These are phyloP conservation scores for Muschampia plurimacula DNA, from an alignment of 2,888 invertebrate genomes.

Conservation along the genomic window DNA sequence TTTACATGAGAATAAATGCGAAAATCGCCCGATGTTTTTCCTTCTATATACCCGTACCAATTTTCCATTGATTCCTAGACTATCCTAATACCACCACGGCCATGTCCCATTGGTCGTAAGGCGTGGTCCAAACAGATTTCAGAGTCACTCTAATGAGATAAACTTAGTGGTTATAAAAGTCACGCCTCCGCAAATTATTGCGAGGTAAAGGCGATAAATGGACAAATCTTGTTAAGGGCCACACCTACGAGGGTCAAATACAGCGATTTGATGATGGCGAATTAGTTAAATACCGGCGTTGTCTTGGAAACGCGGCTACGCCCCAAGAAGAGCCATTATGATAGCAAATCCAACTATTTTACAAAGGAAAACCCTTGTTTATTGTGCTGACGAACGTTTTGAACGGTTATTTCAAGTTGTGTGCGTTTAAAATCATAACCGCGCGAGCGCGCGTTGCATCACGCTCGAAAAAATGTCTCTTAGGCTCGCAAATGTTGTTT, in stretches of 20 bases:
- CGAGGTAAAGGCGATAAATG: constrained; percentile 64
- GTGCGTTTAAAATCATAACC: constrained; percentile 16
- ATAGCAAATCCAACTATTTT: constrained; percentile 30
- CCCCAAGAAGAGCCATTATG: constrained; percentile 41
- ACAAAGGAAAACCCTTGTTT: constrained; percentile 20
- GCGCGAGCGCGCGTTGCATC: constrained; percentile 22
- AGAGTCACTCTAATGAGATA: constrained; percentile 48
- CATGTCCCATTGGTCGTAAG: constrained; percentile 52
- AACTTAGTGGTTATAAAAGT: constrained; percentile 49
- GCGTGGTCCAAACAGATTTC: constrained; percentile 50
- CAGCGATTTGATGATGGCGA: constrained; percentile 43
- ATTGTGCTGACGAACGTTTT: constrained; percentile 12
- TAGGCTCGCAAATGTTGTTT: constrained; percentile 4
- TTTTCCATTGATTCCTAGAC: constrained; percentile 32
- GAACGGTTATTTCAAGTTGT: constrained; percentile 7
- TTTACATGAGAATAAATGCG: constrained; percentile 26
- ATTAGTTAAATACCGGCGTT: constrained; percentile 53
- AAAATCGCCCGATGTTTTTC: constrained; percentile 16
- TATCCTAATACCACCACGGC: constrained; percentile 10
- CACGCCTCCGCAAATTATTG: constrained; percentile 66
- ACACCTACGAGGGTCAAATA: constrained; percentile 60
- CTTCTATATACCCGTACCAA: constrained; percentile 15
- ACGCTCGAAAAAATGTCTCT: not conserved
- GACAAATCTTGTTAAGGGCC: constrained; percentile 69
- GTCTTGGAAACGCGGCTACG: constrained; percentile 52